Percentiles rank a stretch among this genome's conserved stretches.
Conservation (phyloP, 2,888 invertebrate species). For the Noctua comes region DNA sequence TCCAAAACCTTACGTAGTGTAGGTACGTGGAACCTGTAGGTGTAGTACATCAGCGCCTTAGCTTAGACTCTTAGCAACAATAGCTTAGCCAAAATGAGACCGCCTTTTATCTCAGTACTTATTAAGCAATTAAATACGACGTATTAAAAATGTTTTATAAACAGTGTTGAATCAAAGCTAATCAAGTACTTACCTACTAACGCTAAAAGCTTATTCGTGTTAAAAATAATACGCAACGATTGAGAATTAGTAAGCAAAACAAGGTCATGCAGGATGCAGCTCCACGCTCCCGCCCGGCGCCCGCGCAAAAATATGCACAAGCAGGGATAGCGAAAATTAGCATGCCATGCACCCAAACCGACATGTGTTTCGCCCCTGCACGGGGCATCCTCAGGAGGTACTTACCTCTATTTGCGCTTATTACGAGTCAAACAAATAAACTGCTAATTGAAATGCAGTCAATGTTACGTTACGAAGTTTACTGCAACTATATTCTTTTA, state of each 20-base stretch:
- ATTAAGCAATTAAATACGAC: background rate
- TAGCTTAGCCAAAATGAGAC: background rate
- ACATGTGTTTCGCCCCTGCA: background rate
- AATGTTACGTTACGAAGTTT: constrained; percentile 4
- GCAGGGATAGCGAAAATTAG: background rate
- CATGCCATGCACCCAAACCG: background rate
- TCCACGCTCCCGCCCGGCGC: background rate
- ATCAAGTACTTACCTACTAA: background rate
- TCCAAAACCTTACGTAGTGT: too few relatives aligned
- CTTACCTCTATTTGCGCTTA: constrained; percentile 18
- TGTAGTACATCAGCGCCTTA: too few relatives aligned
- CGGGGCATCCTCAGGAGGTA: background rate
- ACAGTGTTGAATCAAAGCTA: background rate
- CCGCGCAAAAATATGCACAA: background rate
- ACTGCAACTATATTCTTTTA: background rate
- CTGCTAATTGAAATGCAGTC: constrained; percentile 37
- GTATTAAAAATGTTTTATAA: background rate
- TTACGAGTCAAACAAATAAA: constrained; percentile 18
- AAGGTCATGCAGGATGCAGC: background rate
- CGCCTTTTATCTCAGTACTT: background rate
- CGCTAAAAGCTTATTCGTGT: background rate
- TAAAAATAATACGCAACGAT: background rate
- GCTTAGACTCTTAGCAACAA: background rate
- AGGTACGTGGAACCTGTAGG: too few relatives aligned
- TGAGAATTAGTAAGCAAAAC: background rate